phyloP scores from a whole-genome alignment of 2,113 vertebrate genomes.

The Gymnocephalus cernua region DNA sequence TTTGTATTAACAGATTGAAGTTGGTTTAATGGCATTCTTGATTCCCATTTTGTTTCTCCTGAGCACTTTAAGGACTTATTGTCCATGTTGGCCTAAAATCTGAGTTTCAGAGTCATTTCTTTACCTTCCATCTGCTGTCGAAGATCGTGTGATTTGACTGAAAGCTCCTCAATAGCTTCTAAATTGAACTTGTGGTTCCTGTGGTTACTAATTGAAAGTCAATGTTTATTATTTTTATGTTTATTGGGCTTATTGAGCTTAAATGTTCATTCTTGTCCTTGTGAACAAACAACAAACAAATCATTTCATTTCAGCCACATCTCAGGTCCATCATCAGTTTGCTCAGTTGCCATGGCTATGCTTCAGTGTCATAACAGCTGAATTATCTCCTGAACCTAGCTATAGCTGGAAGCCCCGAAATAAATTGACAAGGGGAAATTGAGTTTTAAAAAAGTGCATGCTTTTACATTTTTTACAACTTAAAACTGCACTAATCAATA shows the following conservation, averaged over 20 bases:
- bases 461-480: not conserved
- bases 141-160: not conserved
- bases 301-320: not conserved
- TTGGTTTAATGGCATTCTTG: too few relatives aligned
- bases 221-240: not conserved
- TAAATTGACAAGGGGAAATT: not conserved
- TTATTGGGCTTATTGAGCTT: not conserved
- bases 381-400: not conserved
- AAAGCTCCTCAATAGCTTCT: not conserved
- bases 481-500: not conserved
- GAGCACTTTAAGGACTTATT: not conserved
- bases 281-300: too few relatives aligned
- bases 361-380: slow-evolving; percentile 8
- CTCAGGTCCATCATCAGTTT: not conserved
- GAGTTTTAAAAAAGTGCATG: not conserved
- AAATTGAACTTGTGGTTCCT: too few relatives aligned
- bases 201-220: not conserved
- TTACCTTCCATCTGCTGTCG: not conserved
- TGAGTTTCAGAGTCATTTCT: not conserved
- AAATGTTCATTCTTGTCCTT: not conserved
- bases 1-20: too few relatives aligned
- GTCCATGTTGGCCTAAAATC: not conserved
- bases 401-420: not conserved
- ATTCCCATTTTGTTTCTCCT: not conserved
- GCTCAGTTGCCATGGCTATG: not conserved